Evolutionary conservation across 2,113 vertebrate species (phyloP), one percentile per base, ranked within the genome.

Genomic region (Corythoichthys haematopterus): DNA sequence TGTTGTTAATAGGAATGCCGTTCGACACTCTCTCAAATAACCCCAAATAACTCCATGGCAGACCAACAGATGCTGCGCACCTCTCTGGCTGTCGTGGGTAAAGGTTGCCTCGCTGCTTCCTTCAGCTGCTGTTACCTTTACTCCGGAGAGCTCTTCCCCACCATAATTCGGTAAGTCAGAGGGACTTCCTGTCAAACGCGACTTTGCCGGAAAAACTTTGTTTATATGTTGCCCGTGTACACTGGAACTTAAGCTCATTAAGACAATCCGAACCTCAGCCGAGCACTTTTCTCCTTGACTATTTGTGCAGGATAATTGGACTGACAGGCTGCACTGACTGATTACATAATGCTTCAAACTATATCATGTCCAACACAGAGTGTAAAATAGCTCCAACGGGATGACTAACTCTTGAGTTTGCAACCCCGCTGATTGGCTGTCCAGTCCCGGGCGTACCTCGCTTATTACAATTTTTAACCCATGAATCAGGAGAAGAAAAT

Each of bases 51-150:
- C 38, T 66, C 28, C 1, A 79, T 28, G 72, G 66, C 79, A 97
- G 95, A 95, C 16, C 68, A 91, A 70, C 85, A 90, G 77, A 86
- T 64, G 0, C 0, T 92, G 33, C 93, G 92, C 35, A 95, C 94
- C 0, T 78, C 71, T 1, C 55, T 98, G 85, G 94, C 95, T 4
- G 94, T 96, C 10, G 2, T 94, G 12, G 94, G 95, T 16, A 97
- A 97, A 84, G 95, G 95, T 1, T 94, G 91, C 16, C 85, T 96
- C 0, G 92, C 95, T 0, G 91, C 93, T 1, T 91, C 95, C 50
- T 97, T 95, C 87, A 93, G 68, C 83, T 95, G 94, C 76, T 91
- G 93, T 75, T 95, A 93, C 76, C 87, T 93, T 48, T 92, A 91
- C 68, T 33, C 86, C 33, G 89, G 88, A 65, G 90, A 92, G 52